Evolutionary conservation across 2,797 vertebrate species (phyloP).

Genomic region (Enteromius viviparus): DNA sequence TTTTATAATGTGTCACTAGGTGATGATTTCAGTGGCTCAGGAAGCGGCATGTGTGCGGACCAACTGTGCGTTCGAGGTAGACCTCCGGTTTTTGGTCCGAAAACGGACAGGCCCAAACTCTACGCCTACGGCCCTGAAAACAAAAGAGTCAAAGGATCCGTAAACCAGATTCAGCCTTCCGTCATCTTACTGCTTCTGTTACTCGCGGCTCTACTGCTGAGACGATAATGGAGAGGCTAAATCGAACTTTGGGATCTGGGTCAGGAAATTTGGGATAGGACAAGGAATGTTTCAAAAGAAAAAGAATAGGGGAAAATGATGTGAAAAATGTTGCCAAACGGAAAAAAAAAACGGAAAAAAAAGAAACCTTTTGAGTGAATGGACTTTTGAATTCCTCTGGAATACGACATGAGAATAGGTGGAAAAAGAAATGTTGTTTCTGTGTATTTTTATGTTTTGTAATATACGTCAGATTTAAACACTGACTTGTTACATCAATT

Average conservation of each 20-base stretch:
- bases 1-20: constrained; percentile 45
- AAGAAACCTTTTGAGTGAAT: constrained; percentile 24
- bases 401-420: constrained; percentile 31
- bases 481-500: constrained; percentile 40
- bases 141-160: constrained; percentile 57
- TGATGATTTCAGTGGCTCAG: constrained; percentile 65
- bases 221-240: constrained; percentile 50
- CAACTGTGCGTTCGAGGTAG: constrained; percentile 52
- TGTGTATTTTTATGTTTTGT: constrained; percentile 48
- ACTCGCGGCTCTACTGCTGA: constrained; percentile 43
- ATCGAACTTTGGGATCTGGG: constrained; percentile 43
- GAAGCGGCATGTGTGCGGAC: constrained; percentile 61
- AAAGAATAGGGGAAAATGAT: not conserved
- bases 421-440: constrained; percentile 26
- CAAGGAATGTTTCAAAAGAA: constrained; percentile 32
- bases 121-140: constrained; percentile 53
- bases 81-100: constrained; percentile 55
- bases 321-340: constrained; percentile 56
- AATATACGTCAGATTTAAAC: constrained; percentile 42
- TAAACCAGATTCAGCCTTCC: constrained; percentile 31
- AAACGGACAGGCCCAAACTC: constrained; percentile 54
- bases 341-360: constrained; percentile 5
- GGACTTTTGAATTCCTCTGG: constrained; percentile 48
- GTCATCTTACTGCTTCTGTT: constrained; percentile 43
- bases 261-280: constrained; percentile 26